Conservation (phyloP, 2,797 vertebrate species). For the Dipus sagitta region DNA sequence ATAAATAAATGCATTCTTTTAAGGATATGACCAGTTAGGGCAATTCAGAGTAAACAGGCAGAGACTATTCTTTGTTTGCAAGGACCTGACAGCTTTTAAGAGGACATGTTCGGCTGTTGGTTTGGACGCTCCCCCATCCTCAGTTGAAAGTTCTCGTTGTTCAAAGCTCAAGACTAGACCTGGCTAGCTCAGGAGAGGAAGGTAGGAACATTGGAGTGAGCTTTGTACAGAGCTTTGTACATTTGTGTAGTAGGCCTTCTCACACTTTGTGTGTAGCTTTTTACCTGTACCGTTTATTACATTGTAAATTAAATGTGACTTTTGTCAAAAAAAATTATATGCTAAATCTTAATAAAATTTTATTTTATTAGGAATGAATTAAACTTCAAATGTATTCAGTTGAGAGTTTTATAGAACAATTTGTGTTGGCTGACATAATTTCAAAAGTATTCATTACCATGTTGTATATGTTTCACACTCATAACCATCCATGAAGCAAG, state of each 20-base stretch:
- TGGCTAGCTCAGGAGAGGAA: conserved; percentile 78
- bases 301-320: too few relatives aligned
- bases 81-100: conserved; percentile 76
- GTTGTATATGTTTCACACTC: background rate
- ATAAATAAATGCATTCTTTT: conserved; percentile 30
- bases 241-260: too few relatives aligned
- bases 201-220: conserved; percentile 76
- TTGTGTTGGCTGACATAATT: background rate
- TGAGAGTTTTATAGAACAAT: background rate
- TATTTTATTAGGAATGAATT: conserved; percentile 11
- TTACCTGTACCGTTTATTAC: too few relatives aligned
- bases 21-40: conserved; percentile 80
- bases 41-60: conserved; percentile 72
- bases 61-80: conserved; percentile 62
- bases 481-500: background rate
- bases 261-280: too few relatives aligned
- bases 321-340: too few relatives aligned
- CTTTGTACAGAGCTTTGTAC: conserved; percentile 78
- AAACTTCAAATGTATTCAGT: conserved; percentile 32
- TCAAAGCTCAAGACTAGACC: conserved; percentile 77
- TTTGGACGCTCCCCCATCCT: conserved; percentile 78
- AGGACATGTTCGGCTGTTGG: conserved; percentile 71
- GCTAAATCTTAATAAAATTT: too few relatives aligned
- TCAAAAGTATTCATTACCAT: background rate
- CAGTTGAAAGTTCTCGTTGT: conserved; percentile 79